phyloP scores from a whole-genome alignment of 1,140 invertebrate genomes.

The Drosophila biarmipes region DNA sequence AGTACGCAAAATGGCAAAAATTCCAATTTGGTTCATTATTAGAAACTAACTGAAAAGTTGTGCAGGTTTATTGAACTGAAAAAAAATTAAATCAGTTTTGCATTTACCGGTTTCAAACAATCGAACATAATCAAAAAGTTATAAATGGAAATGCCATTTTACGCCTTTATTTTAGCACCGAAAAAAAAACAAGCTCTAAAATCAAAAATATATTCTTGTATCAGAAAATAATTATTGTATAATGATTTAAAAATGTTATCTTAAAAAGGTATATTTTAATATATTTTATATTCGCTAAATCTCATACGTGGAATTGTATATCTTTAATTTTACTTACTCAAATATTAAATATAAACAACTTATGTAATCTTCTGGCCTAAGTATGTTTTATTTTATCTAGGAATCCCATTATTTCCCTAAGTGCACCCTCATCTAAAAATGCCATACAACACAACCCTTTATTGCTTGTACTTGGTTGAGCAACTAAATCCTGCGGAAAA shows the following conservation, averaged over 20 bases:
- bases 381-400: too few relatives aligned
- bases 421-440: conserved; percentile 15
- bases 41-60: conserved; percentile 22
- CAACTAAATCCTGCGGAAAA: conserved; percentile 20
- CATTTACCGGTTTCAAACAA: conserved; percentile 1
- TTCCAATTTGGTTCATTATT: conserved; percentile 22
- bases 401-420: too few relatives aligned
- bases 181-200: too few relatives aligned
- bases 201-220: too few relatives aligned
- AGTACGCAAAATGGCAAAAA: conserved; percentile 28
- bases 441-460: conserved; percentile 37
- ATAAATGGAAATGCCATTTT: conserved; percentile 3
- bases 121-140: conserved; percentile 17
- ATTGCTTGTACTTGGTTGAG: conserved; percentile 56
- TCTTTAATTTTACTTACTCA: too few relatives aligned
- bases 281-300: too few relatives aligned
- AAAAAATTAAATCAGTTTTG: conserved; percentile 19
- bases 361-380: too few relatives aligned
- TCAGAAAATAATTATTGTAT: too few relatives aligned
- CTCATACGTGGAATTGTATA: too few relatives aligned
- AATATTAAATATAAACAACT: too few relatives aligned
- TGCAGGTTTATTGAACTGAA: conserved; percentile 28
- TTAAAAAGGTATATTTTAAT: too few relatives aligned
- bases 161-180: background rate
- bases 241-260: too few relatives aligned